phyloP scores from a whole-genome alignment of 1,140 invertebrate genomes.

The Calycopis cecrops region DNA sequence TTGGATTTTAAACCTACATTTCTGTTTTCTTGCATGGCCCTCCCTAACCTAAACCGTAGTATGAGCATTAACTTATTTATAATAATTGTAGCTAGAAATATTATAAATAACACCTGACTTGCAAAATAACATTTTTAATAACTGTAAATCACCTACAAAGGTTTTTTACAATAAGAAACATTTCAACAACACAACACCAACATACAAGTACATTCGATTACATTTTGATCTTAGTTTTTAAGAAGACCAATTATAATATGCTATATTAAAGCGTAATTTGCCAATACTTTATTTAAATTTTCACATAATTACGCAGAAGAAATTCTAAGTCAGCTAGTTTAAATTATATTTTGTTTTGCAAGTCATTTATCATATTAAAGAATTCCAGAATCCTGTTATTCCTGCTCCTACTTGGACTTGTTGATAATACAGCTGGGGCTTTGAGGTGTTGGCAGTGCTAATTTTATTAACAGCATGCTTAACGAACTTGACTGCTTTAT shows the following conservation, averaged over 20 bases:
- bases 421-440: constrained; percentile 3
- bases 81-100: constrained; percentile 36
- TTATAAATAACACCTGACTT: background rate
- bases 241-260: too few relatives aligned
- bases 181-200: too few relatives aligned
- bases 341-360: too few relatives aligned
- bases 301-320: too few relatives aligned
- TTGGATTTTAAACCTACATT: constrained; percentile 51
- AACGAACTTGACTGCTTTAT: background rate
- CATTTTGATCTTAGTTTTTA: too few relatives aligned
- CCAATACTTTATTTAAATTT: too few relatives aligned
- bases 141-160: too few relatives aligned
- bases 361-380: too few relatives aligned
- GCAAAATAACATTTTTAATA: background rate
- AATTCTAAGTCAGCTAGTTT: too few relatives aligned
- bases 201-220: too few relatives aligned
- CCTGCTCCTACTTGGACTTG: background rate
- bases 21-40: constrained; percentile 69
- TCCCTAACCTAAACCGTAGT: constrained; percentile 31
- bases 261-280: too few relatives aligned
- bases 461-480: constrained; percentile 6
- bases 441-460: constrained; percentile 1
- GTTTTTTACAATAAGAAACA: too few relatives aligned
- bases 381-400: background rate
- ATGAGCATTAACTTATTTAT: background rate